Conservation (phyloP, 2,797 vertebrate genomes). For the Neosilurus hyrtlii region DNA sequence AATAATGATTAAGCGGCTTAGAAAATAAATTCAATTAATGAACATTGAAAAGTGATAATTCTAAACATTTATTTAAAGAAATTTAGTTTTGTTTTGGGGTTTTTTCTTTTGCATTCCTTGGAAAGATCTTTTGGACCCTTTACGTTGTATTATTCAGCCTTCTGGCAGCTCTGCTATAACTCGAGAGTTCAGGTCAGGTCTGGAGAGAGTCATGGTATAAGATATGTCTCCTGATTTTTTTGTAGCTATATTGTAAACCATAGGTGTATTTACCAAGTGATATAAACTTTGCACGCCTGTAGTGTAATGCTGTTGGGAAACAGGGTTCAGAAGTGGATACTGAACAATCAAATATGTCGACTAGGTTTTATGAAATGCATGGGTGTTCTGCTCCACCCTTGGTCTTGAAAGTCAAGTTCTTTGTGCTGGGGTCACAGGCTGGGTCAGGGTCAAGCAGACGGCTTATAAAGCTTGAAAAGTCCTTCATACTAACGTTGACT, state of each 20-base stretch:
- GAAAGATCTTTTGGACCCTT: too few relatives aligned
- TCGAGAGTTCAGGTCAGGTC: background rate
- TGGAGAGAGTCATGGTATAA: background rate
- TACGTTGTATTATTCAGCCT: background rate
- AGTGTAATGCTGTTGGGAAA: background rate
- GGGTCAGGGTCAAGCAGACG: conserved; percentile 22
- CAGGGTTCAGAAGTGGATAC: background rate
- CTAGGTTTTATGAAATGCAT: background rate
- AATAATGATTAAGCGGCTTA: too few relatives aligned
- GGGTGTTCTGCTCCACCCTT: conserved; percentile 6
- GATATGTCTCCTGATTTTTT: background rate
- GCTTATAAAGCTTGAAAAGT: conserved; percentile 26
- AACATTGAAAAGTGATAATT: too few relatives aligned
- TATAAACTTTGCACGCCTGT: background rate
- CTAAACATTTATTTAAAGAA: too few relatives aligned
- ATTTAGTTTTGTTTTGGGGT: too few relatives aligned
- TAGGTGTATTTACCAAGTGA: background rate
- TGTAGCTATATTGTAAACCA: background rate
- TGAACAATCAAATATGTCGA: too few relatives aligned
- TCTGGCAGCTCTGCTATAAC: background rate
- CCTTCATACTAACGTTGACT: conserved; percentile 23
- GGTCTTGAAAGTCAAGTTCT: conserved; percentile 49
- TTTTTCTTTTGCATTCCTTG: too few relatives aligned
- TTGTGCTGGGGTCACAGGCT: conserved; percentile 5
- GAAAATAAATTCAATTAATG: too few relatives aligned